Conservation (phyloP, 1,140 invertebrate genomes). For the Chrysopa pallens region DNA sequence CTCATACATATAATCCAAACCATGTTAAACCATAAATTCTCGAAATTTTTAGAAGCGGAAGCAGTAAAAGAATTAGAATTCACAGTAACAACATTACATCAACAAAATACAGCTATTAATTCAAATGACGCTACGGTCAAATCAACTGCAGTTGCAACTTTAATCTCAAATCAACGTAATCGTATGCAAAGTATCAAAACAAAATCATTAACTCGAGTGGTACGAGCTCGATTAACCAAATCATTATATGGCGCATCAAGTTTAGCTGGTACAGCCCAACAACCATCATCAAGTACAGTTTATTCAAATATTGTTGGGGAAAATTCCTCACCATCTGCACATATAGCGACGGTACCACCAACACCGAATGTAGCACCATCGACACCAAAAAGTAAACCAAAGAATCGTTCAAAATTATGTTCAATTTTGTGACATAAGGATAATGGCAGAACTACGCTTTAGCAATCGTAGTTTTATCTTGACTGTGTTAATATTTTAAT, state of each 20-base stretch:
- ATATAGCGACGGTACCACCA: background rate
- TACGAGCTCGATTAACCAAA: slow-evolving; percentile 20
- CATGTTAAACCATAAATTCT: slow-evolving; percentile 4
- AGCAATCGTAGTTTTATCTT: no score
- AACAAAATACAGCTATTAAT: slow-evolving; percentile 29
- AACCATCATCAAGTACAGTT: background rate
- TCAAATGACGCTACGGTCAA: slow-evolving; percentile 10
- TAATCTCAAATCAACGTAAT: slow-evolving; percentile 7
- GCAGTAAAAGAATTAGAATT: slow-evolving; percentile 71
- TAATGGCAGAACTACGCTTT: background rate
- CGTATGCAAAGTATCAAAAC: slow-evolving; percentile 19
- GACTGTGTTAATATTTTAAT: no score
- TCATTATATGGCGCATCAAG: background rate
- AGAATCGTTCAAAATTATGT: slow-evolving; percentile 22
- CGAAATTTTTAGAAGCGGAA: slow-evolving; percentile 27
- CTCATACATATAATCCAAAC: background rate
- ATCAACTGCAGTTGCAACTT: slow-evolving; percentile 10
- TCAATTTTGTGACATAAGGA: slow-evolving; percentile 18
- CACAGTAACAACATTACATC: slow-evolving; percentile 58
- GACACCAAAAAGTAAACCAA: slow-evolving; percentile 14
- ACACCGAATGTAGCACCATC: background rate
- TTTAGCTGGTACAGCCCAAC: background rate
- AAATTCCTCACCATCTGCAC: background rate
- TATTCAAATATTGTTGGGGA: background rate
- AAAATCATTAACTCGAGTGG: slow-evolving; percentile 14